Evolutionary conservation across 1,140 invertebrate species (phyloP).

Genomic region (Zaprionus davidi): DNA sequence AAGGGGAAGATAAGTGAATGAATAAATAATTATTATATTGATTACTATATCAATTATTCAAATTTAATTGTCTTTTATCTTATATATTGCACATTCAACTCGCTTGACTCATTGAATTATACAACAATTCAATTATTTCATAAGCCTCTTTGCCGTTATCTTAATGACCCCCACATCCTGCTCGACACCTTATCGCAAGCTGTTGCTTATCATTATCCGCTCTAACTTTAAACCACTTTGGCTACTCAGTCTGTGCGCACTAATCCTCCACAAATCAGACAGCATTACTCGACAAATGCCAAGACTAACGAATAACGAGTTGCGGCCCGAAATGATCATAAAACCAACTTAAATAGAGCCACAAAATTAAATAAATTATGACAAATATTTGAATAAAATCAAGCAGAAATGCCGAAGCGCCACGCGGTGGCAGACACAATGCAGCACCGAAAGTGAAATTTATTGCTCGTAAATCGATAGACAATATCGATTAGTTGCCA

Average conservation of each 20-base stretch:
- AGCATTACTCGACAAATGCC: constrained; percentile 35
- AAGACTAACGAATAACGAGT: constrained; percentile 41
- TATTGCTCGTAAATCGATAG: constrained; percentile 76
- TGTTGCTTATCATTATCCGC: constrained; percentile 13
- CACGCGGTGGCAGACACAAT: constrained; percentile 46
- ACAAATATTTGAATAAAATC: constrained; percentile 68
- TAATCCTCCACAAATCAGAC: constrained; percentile 28
- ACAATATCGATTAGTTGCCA: constrained; percentile 78
- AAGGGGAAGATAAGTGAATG: background rate
- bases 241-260: background rate
- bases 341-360: constrained; percentile 58
- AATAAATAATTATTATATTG: background rate
- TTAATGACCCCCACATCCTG: constrained; percentile 4
- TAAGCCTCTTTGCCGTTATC: constrained; percentile 2
- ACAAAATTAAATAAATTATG: constrained; percentile 55
- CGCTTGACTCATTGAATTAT: background rate
- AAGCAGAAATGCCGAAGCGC: constrained; percentile 37
- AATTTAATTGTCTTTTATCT: background rate
- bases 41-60: background rate
- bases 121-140: background rate
- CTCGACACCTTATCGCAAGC: background rate
- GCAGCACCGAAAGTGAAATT: constrained; percentile 78
- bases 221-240: background rate
- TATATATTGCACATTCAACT: background rate
- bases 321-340: constrained; percentile 20